Base-by-base conservation (phyloP, 2,113 vertebrate species). In the Mustela lutreola region DNA sequence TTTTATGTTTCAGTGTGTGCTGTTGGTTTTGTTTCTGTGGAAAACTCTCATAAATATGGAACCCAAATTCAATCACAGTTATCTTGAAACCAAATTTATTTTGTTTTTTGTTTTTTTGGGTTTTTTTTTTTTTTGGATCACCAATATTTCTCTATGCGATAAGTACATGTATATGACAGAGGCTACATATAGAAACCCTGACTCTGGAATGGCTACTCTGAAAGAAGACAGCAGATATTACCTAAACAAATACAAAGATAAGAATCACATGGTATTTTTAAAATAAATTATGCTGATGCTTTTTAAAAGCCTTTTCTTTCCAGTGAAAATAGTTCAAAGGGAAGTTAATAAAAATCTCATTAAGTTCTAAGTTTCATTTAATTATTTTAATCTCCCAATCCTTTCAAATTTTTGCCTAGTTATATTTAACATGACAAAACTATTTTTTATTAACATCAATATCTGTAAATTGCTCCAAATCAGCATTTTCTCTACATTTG, bases 391-490 rank as follows among this genome's bases (percentile, higher is more conserved):
- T 18, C 5, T 24, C 11, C 53, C 76, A 67, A 62, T 62, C 36
- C 26, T 93, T 94, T 94, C 45, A 89, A 92, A 22, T 21, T 67
- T 79, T 73, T 45, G 1, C 26, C n/a, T 87, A 45, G 19, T 50
- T 90, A 42, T 31, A 89, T 89, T 95, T 63, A 89, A 90, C 80
- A 67, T 95, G 67, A 84, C 58, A 70, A 90, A 97, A 60, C 18
- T 67, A 87, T 63, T 95, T 71, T 89, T 84, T 80, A 90, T 85
- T 95, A 93, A 95, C 26, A 91, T 26, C 19, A 83, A n/a, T 90
- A 78, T 92, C 42, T 76, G 4, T 42, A 93, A 92, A 63, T 80
- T 88, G 15, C 45, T 97, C 31, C 94, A 89, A 95, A 63, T 81
- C 39, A 45, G 60, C 2, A 70, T 95, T 94, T 89, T 56, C 21